Conservation (phyloP, 2,113 vertebrate genomes). For the Ictalurus punctatus region DNA sequence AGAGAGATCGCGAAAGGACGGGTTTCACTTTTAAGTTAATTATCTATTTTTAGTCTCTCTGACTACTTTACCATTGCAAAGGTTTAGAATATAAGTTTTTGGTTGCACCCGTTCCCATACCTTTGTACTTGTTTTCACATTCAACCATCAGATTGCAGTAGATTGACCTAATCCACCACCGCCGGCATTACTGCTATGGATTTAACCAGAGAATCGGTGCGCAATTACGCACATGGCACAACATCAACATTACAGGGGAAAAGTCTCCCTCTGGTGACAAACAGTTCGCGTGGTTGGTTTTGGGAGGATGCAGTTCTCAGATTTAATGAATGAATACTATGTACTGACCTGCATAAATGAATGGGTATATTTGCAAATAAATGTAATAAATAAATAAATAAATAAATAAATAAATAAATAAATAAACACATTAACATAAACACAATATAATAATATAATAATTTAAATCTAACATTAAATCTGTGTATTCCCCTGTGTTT, state of each 20-base stretch:
- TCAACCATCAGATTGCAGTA: not conserved
- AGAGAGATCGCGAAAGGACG: not conserved
- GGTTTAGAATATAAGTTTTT: not conserved
- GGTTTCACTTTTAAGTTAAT: not conserved
- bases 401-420: not conserved
- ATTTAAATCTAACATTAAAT: not conserved
- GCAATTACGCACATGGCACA: slow-evolving; percentile 1
- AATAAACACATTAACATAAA: not conserved
- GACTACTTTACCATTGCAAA: not conserved
- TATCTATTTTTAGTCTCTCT: too few species aligned
- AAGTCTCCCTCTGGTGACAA: slow-evolving; percentile 36
- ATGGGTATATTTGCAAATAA: not conserved
- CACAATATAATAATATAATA: not conserved
- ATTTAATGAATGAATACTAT: not conserved
- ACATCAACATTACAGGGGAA: not conserved
- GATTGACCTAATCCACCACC: not conserved
- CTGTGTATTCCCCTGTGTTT: not conserved
- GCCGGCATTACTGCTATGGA: not conserved
- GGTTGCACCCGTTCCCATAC: not conserved
- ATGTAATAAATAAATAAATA: not conserved
- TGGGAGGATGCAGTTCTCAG: not conserved
- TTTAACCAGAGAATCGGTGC: slow-evolving; percentile 10
- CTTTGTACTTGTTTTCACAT: not conserved
- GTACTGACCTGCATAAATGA: not conserved
- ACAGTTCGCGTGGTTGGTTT: not conserved